These are phyloP conservation scores for Corynorhinus townsendii DNA, from an alignment of 2,113 vertebrate species.

Conservation along the genomic window DNA sequence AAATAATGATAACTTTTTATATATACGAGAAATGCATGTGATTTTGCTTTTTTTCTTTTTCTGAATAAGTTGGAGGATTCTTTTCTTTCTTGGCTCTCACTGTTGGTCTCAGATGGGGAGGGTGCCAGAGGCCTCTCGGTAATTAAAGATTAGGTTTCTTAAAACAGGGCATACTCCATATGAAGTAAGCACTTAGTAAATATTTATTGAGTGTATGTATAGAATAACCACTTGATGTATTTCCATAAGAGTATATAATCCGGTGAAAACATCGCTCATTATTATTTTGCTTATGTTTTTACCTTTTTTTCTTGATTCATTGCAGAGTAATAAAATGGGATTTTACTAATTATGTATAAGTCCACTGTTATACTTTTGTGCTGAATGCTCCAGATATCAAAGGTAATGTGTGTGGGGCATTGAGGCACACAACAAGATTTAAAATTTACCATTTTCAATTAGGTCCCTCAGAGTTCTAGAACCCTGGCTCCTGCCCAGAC, in stretches of 20 bases:
- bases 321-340: slow-evolving; percentile 44
- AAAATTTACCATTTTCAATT: slow-evolving; percentile 62
- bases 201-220: not conserved
- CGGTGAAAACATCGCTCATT: slow-evolving; percentile 23
- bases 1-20: not conserved
- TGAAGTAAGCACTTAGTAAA: not conserved
- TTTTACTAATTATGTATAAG: slow-evolving; percentile 55
- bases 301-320: slow-evolving; percentile 48
- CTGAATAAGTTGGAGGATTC: not conserved
- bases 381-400: slow-evolving; percentile 40
- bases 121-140: not conserved
- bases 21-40: not conserved
- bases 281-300: slow-evolving; percentile 46
- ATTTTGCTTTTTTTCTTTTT: not conserved
- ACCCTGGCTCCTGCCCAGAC: slow-evolving; percentile 57
- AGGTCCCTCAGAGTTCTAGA: slow-evolving; percentile 59
- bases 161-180: not conserved
- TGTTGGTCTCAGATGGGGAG: not conserved
- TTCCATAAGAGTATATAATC: not conserved
- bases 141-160: not conserved
- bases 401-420: slow-evolving; percentile 34
- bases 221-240: not conserved
- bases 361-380: slow-evolving; percentile 57
- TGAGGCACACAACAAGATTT: slow-evolving; percentile 57
- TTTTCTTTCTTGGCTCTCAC: not conserved